phyloP scores from a whole-genome alignment of 2,888 invertebrate species.

The Gastracanthus pulcherrimus region DNA sequence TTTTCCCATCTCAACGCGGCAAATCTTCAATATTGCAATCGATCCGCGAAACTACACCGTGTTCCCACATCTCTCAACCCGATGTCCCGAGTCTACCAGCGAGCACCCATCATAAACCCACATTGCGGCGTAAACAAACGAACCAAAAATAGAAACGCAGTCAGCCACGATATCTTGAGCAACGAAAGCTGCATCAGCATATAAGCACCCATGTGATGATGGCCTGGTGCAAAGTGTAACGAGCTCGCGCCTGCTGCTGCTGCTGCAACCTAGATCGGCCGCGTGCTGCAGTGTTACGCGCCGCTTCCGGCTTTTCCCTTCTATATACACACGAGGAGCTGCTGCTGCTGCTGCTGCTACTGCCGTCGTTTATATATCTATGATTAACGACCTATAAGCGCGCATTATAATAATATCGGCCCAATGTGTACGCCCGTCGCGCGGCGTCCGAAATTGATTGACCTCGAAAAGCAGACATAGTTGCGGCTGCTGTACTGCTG shows the following conservation, averaged over 20 bases:
- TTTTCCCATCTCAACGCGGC: background rate
- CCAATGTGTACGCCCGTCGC: background rate
- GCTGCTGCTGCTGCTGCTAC: background rate
- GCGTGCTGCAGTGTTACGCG: background rate
- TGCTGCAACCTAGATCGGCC: constrained; percentile 46
- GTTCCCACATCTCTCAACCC: background rate
- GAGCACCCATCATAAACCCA: background rate
- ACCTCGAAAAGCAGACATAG: constrained; percentile 37
- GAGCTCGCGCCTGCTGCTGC: constrained; percentile 18
- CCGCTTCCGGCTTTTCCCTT: constrained; percentile 52
- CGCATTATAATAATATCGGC: background rate
- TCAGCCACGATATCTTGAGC: background rate
- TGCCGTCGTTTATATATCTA: background rate
- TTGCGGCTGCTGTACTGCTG: background rate
- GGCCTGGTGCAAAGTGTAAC: constrained; percentile 44
- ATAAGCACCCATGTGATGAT: background rate
- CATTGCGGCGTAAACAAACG: background rate
- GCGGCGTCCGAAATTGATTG: constrained; percentile 43
- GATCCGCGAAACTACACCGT: background rate
- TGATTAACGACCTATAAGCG: constrained; percentile 11
- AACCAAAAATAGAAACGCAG: background rate
- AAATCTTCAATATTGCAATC: too few relatives aligned
- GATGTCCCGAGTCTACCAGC: background rate
- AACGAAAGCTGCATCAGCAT: background rate
- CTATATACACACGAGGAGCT: background rate